A percentile compares a stretch with the other conserved stretches of the same genome.
Evolutionary conservation across 1,140 invertebrate genomes (phyloP).

Genomic region (Drosophila gunungcola): DNA sequence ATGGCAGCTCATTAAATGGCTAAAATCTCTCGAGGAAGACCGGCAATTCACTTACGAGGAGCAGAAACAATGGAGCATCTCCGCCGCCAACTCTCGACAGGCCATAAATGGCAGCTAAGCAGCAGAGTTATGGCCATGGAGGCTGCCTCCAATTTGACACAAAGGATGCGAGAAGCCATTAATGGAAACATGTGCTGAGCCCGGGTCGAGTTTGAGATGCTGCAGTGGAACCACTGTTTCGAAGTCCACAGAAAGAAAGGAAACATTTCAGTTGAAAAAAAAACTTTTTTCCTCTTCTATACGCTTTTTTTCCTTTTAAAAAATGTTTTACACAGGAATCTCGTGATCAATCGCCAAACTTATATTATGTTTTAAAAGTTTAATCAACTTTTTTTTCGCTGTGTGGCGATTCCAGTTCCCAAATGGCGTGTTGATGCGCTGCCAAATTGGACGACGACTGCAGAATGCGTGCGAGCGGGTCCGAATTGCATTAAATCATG

Average conservation of each 20-base stretch:
- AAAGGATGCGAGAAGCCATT: constrained; percentile 70
- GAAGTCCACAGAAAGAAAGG: constrained; percentile 10
- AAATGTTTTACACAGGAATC: no score
- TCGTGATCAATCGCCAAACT: no score
- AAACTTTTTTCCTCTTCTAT: no score
- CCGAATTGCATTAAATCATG: constrained; percentile 81
- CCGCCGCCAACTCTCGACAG: constrained; percentile 36
- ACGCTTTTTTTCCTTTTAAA: no score
- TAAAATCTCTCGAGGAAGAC: constrained; percentile 28
- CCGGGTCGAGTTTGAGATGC: constrained; percentile 32
- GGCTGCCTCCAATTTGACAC: constrained; percentile 78
- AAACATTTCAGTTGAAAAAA: neutral
- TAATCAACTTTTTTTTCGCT: neutral
- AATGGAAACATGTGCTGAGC: constrained; percentile 72
- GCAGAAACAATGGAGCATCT: constrained; percentile 44
- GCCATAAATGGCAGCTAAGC: constrained; percentile 76
- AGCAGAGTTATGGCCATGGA: constrained; percentile 67
- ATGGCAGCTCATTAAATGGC: constrained; percentile 49
- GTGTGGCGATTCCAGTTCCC: constrained; percentile 33
- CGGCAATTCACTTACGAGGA: constrained; percentile 43
- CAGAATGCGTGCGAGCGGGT: constrained; percentile 64
- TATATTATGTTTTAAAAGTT: no score
- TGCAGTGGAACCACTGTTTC: constrained; percentile 22
- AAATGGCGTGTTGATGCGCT: constrained; percentile 82
- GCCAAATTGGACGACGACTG: constrained; percentile 71